Base-by-base conservation (phyloP, 2,797 vertebrate species). In the Pampus argenteus region DNA sequence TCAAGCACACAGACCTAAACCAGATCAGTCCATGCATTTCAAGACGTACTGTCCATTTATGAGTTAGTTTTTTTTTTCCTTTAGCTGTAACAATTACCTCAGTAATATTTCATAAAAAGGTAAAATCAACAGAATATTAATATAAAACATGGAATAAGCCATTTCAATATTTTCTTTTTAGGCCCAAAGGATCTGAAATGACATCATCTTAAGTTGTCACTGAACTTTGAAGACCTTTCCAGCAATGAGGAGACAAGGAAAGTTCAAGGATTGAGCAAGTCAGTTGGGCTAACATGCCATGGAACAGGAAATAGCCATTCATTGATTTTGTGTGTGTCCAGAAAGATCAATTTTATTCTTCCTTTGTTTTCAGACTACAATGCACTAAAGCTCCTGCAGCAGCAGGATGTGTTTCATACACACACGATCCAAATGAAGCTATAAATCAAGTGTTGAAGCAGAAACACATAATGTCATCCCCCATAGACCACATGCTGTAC, bases 291-390 rank as follows among this genome's bases (percentile, higher is more conserved):
- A 93, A 93, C 93, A 91, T 89, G 90, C 88, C 92, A 90, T 83
- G 86, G 88, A 93, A 94, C 93, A 94, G 94, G 94, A 95, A 95
- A 95, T 95, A 92, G 92, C 92, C 90, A 91, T 90, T 88, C 93
- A 95, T 95, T 95, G 94, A 95, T 95, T 95, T 95, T 91, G 89
- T 91, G 92, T 92, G 93, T 93, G 93, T 95, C 92, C 93, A 92
- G 87, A 93, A 93, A 93, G 93, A 95, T 95, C 94, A 94, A 95
- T 95, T 95, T 94, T 90, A 93, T 94, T 95, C 92, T 95, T 93
- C 93, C 91, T 95, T 95, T 95, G 94, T 95, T 95, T 95, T 94
- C 91, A 86, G 91, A 94, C 91, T 91, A 95, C 94, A 95, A 94
- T 95, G 92, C 90, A 90, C 89, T 90, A 93, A 92, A 93, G 91